Base-by-base conservation (phyloP, 2,797 vertebrate genomes). In the Gymnothorax javanicus region DNA sequence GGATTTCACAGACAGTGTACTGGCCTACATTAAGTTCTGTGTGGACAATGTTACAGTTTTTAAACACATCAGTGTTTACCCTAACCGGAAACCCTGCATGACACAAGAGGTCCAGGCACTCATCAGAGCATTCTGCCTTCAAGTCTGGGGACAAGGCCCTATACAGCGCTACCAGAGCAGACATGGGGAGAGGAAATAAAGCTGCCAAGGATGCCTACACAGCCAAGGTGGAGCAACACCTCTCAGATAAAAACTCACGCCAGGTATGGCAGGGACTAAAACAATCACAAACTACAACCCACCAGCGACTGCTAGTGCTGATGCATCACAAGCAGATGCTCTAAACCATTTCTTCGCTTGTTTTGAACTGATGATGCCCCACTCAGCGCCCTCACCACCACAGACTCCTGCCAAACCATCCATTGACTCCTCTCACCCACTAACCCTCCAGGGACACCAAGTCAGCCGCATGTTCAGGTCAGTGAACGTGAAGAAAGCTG, bases 71-170 rank as follows among this genome's bases (percentile, higher is more conserved):
- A 2, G 43, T 4, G 50, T 12, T 7, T 54, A 13, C 23, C 50
- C 81, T 9, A 83, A 83, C 58, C 7, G 27, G 13, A 83, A 83
- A 84, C 57, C 84, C 17, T 88, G 85, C 60, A 87, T 82, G 73
- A 85, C 12, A 9, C 62, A 58, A 56, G 67, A 83, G 20, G 57
- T 33, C 50, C 20, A 85, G 27, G 58, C 25, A 20, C 60, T 86
- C 67, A n/a, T 69, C n/a, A 81, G 64, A 86, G 59, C 50, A 15
- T n/a, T 43, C 33, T 0, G 86, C 83, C 52, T 84, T 84, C 71
- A 62, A 20, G 43, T 62, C 56, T 11, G 56, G 62, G 20, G 25
- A 77, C 71, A 77, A 27, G 52, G 50, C 50, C 13, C 20, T 8
- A 54, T 73, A 77, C n/a, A 57, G 17, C 17, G n/a, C 50, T 1